These are phyloP conservation scores for Hormaphis cornu DNA, from an alignment of 1,140 invertebrate species.

Conservation along the genomic window DNA sequence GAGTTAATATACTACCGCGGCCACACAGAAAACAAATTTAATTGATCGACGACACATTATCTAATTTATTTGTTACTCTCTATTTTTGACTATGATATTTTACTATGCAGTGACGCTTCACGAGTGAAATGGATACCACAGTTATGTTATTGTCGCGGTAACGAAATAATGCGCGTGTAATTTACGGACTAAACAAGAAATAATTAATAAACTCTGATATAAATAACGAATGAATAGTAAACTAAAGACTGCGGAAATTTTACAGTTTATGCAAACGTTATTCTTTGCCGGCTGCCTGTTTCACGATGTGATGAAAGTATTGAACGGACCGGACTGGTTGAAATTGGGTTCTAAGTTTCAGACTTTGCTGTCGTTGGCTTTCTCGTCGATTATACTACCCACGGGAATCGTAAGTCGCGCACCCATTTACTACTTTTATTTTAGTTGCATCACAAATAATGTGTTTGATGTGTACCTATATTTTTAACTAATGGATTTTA, in stretches of 20 bases:
- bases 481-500: too few relatives aligned
- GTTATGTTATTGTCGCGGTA: neutral
- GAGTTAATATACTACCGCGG: too few relatives aligned
- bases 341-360: slow-evolving; percentile 14
- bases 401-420: slow-evolving; percentile 3
- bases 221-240: neutral
- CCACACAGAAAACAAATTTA: too few relatives aligned
- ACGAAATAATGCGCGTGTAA: neutral
- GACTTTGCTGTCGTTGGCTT: neutral
- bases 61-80: too few relatives aligned
- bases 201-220: neutral
- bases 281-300: slow-evolving; percentile 6
- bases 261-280: slow-evolving; percentile 19
- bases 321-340: slow-evolving; percentile 14
- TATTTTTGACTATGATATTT: too few relatives aligned
- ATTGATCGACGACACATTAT: too few relatives aligned
- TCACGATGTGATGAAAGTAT: slow-evolving; percentile 28
- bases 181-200: neutral
- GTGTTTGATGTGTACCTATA: too few relatives aligned
- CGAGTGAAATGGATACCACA: neutral
- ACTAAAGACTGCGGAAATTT: too few relatives aligned
- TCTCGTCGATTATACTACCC: neutral
- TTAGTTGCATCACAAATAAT: too few relatives aligned
- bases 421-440: too few relatives aligned
- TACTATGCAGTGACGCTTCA: too few relatives aligned